Conservation (phyloP, 2,797 vertebrate genomes). For the Onychomys arenicola region DNA sequence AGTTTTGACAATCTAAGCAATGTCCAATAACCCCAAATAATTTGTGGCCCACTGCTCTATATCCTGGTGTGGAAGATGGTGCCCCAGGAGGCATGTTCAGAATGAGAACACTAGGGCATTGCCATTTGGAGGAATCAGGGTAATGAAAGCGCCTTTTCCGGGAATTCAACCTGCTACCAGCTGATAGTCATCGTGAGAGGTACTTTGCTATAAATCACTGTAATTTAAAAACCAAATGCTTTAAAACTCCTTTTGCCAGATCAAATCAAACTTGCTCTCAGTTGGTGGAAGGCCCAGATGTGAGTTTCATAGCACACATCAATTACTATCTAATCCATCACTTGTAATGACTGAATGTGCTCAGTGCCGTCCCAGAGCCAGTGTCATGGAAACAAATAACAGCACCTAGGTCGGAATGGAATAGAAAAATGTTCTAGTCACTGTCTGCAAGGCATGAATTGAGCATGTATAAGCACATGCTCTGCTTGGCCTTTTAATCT, state of each 20-base stretch:
- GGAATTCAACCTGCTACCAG: conserved; percentile 73
- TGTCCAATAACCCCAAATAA: conserved; percentile 40
- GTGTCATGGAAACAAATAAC: conserved; percentile 77
- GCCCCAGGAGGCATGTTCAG: not conserved
- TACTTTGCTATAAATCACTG: conserved; percentile 80
- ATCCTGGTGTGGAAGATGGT: not conserved
- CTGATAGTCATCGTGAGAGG: conserved; percentile 74
- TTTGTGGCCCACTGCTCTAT: not conserved
- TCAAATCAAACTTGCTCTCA: conserved; percentile 78
- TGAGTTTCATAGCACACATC: conserved; percentile 77
- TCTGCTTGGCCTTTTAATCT: conserved; percentile 73
- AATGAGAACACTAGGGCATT: conserved; percentile 12
- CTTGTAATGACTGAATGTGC: conserved; percentile 67
- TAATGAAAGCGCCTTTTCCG: conserved; percentile 66
- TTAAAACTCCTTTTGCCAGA: conserved; percentile 77
- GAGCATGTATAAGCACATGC: conserved; percentile 42
- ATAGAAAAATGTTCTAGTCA: conserved; percentile 62
- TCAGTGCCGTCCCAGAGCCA: conserved; percentile 69
- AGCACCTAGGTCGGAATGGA: conserved; percentile 60
- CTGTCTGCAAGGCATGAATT: conserved; percentile 63
- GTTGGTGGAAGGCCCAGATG: conserved; percentile 78
- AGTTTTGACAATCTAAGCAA: conserved; percentile 39
- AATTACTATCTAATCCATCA: conserved; percentile 78
- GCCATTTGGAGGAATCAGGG: conserved; percentile 69
- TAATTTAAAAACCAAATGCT: conserved; percentile 80